Percentiles rank a stretch among this genome's conserved stretches.
Conservation (phyloP, 2,797 vertebrate genomes). For the Alauda arvensis region DNA sequence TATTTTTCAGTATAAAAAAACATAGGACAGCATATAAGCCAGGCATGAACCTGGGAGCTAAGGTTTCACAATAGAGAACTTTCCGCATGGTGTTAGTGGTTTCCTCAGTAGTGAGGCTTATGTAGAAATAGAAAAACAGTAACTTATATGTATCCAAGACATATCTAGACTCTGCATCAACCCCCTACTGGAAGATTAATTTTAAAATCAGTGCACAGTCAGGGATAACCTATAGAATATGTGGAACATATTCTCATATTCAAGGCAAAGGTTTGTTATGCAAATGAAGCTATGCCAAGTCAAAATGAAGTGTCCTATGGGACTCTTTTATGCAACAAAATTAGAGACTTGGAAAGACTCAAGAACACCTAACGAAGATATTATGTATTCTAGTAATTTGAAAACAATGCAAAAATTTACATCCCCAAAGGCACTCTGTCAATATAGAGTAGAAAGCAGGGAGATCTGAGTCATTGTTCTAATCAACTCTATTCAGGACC, state of each 20-base stretch:
- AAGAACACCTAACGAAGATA: background rate
- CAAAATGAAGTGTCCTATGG: background rate
- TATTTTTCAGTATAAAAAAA: background rate
- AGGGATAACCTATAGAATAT: background rate
- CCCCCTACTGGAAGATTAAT: background rate
- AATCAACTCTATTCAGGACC: background rate
- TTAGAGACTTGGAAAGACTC: background rate
- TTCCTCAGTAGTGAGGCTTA: background rate
- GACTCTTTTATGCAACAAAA: background rate
- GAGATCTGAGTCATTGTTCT: background rate
- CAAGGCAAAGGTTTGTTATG: background rate
- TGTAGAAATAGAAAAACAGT: background rate
- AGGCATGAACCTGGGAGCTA: rapidly evolving
- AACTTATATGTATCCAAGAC: background rate
- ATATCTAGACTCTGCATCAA: background rate
- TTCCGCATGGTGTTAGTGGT: background rate
- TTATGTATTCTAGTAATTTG: background rate
- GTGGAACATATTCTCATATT: background rate
- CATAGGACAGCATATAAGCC: rapidly evolving
- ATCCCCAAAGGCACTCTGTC: background rate
- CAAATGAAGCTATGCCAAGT: background rate
- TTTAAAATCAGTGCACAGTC: background rate
- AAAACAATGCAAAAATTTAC: background rate
- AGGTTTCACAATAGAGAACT: background rate
- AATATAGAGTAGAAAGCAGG: background rate